Conservation (phyloP, 2,797 vertebrate genomes). For the Psittacula echo region DNA sequence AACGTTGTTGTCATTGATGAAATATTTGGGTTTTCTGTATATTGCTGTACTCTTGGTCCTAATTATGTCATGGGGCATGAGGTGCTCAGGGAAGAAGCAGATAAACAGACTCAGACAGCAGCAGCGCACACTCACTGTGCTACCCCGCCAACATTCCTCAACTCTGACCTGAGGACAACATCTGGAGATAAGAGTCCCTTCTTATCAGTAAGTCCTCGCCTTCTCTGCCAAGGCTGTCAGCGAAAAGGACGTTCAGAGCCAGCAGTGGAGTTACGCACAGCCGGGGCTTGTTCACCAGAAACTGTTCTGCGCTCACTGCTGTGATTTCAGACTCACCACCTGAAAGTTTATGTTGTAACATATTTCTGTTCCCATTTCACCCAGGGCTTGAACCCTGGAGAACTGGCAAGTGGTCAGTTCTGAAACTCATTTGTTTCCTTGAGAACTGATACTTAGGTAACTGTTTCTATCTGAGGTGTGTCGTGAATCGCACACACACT, state of each 20-base stretch:
- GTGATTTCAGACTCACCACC: not conserved
- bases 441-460: not conserved
- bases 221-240: conserved; percentile 28
- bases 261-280: not conserved
- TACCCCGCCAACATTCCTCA: conserved; percentile 54
- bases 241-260: not conserved
- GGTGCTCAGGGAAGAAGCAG: conserved; percentile 13
- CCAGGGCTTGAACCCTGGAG: not conserved
- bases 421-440: not conserved
- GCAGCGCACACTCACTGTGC: not conserved
- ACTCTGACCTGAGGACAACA: conserved; percentile 59
- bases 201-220: conserved; percentile 22
- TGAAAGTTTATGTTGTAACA: not conserved
- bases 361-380: not conserved
- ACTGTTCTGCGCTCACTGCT: not conserved
- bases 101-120: not conserved
- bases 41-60: not conserved
- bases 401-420: not conserved
- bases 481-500: accelerated
- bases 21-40: not conserved
- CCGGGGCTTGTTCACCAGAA: not conserved
- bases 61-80: not conserved
- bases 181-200: conserved; percentile 51
- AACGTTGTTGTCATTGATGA: not conserved
- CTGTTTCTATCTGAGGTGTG: not conserved